Evolutionary conservation across 2,113 vertebrate species (phyloP).

Genomic region (Naja naja): DNA sequence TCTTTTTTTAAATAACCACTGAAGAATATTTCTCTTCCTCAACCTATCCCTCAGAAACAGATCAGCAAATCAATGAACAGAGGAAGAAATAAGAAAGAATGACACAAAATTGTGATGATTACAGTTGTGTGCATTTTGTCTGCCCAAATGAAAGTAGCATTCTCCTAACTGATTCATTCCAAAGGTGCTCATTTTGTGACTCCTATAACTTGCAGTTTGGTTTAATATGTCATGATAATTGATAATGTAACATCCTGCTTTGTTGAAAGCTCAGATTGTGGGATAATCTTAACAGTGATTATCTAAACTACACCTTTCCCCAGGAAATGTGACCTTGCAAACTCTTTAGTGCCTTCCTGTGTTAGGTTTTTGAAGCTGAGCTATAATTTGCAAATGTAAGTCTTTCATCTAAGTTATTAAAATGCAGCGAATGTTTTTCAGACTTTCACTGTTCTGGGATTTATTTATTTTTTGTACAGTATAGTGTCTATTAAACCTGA

Average conservation of each 20-base stretch:
- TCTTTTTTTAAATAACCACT: not conserved
- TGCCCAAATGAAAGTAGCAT: not conserved
- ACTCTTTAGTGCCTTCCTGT: constrained; percentile 15
- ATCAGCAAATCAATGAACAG: not conserved
- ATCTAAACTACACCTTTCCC: not conserved
- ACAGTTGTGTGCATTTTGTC: not conserved
- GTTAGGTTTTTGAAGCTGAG: constrained; percentile 22
- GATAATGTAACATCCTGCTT: not conserved
- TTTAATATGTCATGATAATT: not conserved
- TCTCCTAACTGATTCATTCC: not conserved
- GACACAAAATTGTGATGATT: not conserved
- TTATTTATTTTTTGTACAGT: constrained; percentile 22
- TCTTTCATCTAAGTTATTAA: constrained; percentile 38
- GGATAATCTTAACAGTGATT: not conserved
- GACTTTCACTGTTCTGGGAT: constrained; percentile 24
- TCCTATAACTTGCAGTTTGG: not conserved
- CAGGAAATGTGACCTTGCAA: constrained; percentile 41
- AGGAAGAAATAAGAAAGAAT: not conserved
- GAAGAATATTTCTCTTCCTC: not conserved
- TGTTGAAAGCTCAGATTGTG: constrained; percentile 2
- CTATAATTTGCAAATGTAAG: not conserved
- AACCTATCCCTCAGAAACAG: not conserved
- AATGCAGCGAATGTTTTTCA: constrained; percentile 33
- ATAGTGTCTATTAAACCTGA: constrained; percentile 20
- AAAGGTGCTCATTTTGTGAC: not conserved